A percentile compares a stretch with the other conserved stretches of the same genome.
These are phyloP conservation scores for Tursiops truncatus DNA, from an alignment of 2,113 vertebrate species.

Conservation along the genomic window DNA sequence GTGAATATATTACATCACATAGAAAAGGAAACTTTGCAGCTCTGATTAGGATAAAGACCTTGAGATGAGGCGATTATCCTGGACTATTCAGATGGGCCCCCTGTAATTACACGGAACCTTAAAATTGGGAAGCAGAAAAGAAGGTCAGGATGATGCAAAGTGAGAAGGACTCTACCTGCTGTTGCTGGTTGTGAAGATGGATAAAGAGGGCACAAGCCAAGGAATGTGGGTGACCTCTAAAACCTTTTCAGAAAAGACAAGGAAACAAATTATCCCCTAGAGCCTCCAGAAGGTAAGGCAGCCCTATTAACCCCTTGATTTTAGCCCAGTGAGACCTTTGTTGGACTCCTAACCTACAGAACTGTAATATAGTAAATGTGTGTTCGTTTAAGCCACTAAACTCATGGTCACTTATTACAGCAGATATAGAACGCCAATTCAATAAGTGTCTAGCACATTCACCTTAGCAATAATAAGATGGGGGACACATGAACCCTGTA, in stretches of 20 bases:
- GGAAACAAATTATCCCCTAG: not conserved
- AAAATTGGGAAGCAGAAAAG: not conserved
- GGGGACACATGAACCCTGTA: not conserved
- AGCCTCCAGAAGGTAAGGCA: not conserved
- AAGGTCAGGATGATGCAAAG: not conserved
- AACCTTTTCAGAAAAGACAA: not conserved
- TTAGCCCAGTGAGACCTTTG: not conserved
- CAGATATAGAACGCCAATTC: not conserved
- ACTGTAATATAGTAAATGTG: not conserved
- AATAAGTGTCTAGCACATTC: no score
- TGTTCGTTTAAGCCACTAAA: not conserved
- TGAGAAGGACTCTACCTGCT: not conserved
- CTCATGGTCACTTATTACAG: not conserved
- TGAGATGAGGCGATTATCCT: not conserved
- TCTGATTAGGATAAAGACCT: not conserved
- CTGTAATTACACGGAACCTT: not conserved
- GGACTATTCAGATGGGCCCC: not conserved
- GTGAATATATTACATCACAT: not conserved
- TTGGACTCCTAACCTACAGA: not conserved
- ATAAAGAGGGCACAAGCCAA: not conserved
- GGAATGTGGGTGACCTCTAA: not conserved
- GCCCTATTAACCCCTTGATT: not conserved
- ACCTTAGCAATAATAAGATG: no score
- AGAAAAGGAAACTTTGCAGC: not conserved
- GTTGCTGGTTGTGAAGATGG: not conserved